Evolutionary conservation across 2,113 vertebrate genomes (phyloP).

Genomic region (Chlamydotis undulata): DNA sequence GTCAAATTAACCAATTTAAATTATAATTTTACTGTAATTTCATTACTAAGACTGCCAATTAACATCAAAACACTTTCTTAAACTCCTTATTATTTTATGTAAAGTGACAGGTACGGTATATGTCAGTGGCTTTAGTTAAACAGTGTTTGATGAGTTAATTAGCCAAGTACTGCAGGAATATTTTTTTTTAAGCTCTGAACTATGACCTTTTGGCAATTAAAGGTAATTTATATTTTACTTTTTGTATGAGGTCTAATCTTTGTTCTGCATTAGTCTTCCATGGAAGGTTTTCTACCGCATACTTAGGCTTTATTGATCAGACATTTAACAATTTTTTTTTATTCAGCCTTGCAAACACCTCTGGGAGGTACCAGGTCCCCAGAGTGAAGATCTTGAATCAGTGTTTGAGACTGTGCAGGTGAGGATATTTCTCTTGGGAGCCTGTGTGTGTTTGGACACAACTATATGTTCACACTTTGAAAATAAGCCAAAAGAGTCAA

Average conservation of each 20-base stretch:
- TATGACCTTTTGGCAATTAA: neutral
- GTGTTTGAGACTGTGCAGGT: neutral
- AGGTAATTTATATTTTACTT: neutral
- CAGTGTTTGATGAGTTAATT: neutral
- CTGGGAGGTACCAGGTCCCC: neutral
- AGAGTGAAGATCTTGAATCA: neutral
- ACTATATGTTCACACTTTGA: neutral
- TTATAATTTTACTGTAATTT: neutral
- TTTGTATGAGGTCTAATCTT: neutral
- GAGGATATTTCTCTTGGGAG: neutral
- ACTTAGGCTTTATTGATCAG: neutral
- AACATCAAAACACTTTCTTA: neutral
- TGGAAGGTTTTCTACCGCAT: neutral
- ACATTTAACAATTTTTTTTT: neutral
- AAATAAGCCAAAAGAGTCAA: neutral
- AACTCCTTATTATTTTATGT: constrained; percentile 4
- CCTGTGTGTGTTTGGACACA: neutral
- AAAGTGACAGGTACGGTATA: neutral
- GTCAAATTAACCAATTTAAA: neutral
- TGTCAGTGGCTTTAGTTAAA: neutral
- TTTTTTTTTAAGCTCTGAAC: neutral
- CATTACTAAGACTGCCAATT: neutral
- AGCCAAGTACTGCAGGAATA: neutral
- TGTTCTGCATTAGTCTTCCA: neutral
- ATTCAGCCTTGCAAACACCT: neutral